Evolutionary conservation across 1,140 invertebrate species (phyloP).

Genomic region (Thaumatotibia leucotreta): DNA sequence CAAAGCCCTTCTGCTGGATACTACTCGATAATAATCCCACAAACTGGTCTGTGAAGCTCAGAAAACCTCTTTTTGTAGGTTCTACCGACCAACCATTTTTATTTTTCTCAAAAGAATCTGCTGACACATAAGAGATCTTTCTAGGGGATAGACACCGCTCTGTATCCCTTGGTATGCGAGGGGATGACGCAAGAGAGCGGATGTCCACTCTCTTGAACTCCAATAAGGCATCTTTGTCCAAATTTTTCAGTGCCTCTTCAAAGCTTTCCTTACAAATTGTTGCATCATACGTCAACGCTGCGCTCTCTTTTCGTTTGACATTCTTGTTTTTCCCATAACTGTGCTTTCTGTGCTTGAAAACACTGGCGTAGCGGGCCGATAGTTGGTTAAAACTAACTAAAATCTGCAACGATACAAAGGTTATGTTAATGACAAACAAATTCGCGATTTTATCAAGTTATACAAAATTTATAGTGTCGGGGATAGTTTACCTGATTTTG

Average conservation of each 20-base stretch:
- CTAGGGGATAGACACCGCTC: constrained; percentile 34
- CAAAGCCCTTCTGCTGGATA: constrained; percentile 50
- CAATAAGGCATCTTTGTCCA: constrained; percentile 62
- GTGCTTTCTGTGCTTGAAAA: constrained; percentile 68
- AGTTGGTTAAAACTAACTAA: constrained; percentile 72
- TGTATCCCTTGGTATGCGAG: constrained; percentile 26
- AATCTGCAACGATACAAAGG: constrained; percentile 67
- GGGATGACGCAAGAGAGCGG: constrained; percentile 34
- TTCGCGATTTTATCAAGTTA: constrained; percentile 8
- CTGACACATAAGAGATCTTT: constrained; percentile 64
- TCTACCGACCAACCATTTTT: constrained; percentile 54
- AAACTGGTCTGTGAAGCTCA: constrained; percentile 58
- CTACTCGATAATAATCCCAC: constrained; percentile 43
- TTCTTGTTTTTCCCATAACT: constrained; percentile 51
- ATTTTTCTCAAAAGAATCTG: constrained; percentile 58
- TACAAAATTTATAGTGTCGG: neutral
- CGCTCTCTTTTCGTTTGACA: constrained; percentile 49
- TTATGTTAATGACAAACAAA: constrained; percentile 60
- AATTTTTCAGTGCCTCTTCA: constrained; percentile 57
- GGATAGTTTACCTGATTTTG: constrained; percentile 66
- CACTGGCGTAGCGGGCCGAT: constrained; percentile 61
- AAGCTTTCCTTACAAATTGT: constrained; percentile 61
- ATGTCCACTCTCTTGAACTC: constrained; percentile 60
- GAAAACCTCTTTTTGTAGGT: constrained; percentile 2
- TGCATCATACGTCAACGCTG: constrained; percentile 38